Percentiles rank a stretch among this genome's conserved stretches.
Evolutionary conservation across 2,797 vertebrate species (phyloP).

Genomic region (Lagorchestes hirsutus): DNA sequence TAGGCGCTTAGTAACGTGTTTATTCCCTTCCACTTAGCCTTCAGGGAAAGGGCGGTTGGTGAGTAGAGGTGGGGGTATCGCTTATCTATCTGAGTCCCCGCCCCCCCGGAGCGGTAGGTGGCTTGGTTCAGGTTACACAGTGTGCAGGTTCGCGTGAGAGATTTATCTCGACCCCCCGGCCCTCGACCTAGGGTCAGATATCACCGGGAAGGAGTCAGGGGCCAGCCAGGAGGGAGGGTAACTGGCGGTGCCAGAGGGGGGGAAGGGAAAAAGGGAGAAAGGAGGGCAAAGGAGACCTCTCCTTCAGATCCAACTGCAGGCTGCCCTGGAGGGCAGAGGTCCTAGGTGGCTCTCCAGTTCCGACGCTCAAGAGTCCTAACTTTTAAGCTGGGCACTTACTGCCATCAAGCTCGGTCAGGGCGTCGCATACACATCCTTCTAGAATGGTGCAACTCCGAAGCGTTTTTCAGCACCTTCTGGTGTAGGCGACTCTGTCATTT

Average conservation of each 20-base stretch:
- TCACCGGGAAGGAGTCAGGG: background rate
- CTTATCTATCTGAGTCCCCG: too few relatives aligned
- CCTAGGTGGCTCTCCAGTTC: background rate
- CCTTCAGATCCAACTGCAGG: too few relatives aligned
- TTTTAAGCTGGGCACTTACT: background rate
- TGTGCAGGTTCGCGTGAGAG: slow-evolving; percentile 55
- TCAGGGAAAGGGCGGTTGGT: background rate
- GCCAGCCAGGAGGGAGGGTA: background rate
- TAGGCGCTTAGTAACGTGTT: background rate
- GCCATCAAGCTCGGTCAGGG: background rate
- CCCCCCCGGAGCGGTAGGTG: background rate
- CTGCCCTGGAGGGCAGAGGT: background rate
- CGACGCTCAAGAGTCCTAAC: background rate
- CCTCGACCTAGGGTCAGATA: background rate
- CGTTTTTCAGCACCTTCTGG: background rate
- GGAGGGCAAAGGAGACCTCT: background rate
- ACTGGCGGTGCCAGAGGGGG: too few relatives aligned
- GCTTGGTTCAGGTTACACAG: slow-evolving; percentile 22
- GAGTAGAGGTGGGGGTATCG: background rate
- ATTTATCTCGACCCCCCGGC: background rate
- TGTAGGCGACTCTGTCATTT: background rate
- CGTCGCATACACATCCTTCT: background rate
- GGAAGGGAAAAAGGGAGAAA: background rate
- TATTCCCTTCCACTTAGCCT: background rate
- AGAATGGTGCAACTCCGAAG: background rate